Conservation (phyloP, 2,797 vertebrate species). For the Pangasius krempfi region DNA sequence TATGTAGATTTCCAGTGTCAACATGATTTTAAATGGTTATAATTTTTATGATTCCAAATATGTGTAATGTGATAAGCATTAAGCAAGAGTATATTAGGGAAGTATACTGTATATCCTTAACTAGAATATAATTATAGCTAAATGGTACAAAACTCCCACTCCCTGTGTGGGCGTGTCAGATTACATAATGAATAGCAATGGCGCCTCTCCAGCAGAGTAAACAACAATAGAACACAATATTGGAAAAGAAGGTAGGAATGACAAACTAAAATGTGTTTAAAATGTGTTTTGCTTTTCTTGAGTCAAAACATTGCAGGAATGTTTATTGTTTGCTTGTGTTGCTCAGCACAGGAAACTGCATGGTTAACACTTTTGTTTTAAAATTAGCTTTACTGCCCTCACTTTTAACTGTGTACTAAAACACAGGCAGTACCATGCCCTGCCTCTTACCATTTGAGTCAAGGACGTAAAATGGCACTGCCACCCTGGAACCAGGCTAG, state of each 20-base stretch:
- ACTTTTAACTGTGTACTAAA: background rate
- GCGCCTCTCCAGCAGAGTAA: background rate
- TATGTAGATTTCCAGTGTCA: background rate
- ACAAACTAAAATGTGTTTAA: background rate
- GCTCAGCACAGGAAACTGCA: background rate
- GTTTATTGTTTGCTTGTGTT: background rate
- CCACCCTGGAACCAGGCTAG: too few species aligned
- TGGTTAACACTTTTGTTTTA: background rate
- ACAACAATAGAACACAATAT: conserved; percentile 16
- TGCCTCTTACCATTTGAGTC: background rate
- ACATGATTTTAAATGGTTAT: background rate
- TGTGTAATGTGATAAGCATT: background rate
- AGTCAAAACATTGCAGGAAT: background rate
- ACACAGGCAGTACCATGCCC: background rate
- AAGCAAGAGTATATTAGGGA: background rate
- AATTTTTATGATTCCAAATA: background rate
- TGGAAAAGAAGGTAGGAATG: background rate
- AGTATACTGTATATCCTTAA: background rate
- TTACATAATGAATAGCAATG: conserved; percentile 9
- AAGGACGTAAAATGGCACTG: background rate
- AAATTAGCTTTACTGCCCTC: background rate
- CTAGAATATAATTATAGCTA: background rate
- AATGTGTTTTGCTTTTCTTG: background rate
- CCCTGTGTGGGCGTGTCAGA: background rate
- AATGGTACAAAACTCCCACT: background rate